phyloP scores from a whole-genome alignment of 2,113 vertebrate genomes.

The Numenius arquata region DNA sequence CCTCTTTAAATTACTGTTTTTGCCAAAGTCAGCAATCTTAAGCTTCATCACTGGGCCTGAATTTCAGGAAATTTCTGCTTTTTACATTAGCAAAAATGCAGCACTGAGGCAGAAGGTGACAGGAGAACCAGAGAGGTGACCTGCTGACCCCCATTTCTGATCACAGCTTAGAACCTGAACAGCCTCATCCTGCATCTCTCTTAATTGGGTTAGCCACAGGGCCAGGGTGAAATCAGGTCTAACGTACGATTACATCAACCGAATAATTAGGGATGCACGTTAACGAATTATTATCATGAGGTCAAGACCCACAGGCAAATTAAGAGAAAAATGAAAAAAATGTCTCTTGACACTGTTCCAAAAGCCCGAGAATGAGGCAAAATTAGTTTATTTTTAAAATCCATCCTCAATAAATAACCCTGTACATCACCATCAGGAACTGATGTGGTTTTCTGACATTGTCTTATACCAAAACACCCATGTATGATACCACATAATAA shows the following conservation, averaged over 20 bases:
- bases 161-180: background rate
- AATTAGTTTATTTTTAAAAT: background rate
- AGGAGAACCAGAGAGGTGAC: background rate
- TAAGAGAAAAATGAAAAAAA: background rate
- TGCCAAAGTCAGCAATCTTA: background rate
- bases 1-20: background rate
- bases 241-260: background rate
- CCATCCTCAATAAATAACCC: background rate
- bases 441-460: background rate
- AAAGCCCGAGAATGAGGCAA: background rate
- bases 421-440: background rate
- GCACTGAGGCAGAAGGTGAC: background rate
- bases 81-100: background rate
- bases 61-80: background rate
- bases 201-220: background rate
- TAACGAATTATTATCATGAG: background rate
- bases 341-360: background rate
- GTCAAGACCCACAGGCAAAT: background rate
- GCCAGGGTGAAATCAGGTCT: background rate
- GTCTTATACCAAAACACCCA: background rate
- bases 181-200: background rate
- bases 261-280: background rate
- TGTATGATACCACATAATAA: background rate
- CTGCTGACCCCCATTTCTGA: background rate
- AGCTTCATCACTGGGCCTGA: background rate